phyloP scores from a whole-genome alignment of 2,888 invertebrate species.

The Atherix ibis region DNA sequence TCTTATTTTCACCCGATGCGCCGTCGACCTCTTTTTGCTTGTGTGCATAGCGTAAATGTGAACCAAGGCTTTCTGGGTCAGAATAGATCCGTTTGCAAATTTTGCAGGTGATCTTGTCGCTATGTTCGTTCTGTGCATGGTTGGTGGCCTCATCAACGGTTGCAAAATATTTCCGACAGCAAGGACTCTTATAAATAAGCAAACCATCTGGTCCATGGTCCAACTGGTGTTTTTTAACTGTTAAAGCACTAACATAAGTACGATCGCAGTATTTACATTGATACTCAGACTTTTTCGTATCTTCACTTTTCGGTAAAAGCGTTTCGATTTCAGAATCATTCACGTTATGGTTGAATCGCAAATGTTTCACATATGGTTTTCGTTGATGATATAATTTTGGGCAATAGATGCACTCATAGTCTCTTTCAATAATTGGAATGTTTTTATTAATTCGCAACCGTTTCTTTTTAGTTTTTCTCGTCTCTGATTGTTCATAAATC shows the following conservation, averaged over 20 bases:
- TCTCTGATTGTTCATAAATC: too few species aligned
- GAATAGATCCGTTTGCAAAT: constrained; percentile 33
- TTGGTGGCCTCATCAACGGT: constrained; percentile 28
- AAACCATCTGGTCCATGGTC: constrained; percentile 24
- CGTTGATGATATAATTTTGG: constrained; percentile 29
- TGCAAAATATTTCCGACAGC: constrained; percentile 29
- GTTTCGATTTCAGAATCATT: constrained; percentile 12
- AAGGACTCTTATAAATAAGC: constrained; percentile 31
- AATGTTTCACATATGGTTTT: constrained; percentile 27
- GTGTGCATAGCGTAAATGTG: constrained; percentile 26
- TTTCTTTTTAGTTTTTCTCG: too few species aligned
- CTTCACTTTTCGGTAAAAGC: background rate
- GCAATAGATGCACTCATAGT: constrained; percentile 25
- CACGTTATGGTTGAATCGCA: constrained; percentile 22
- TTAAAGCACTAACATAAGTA: constrained; percentile 23
- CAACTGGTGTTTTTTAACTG: constrained; percentile 23
- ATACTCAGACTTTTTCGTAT: constrained; percentile 17
- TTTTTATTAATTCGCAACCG: too few species aligned
- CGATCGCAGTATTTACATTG: constrained; percentile 27
- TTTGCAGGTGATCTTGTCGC: constrained; percentile 30
- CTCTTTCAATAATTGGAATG: too few species aligned
- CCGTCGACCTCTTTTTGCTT: background rate
- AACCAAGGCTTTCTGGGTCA: constrained; percentile 30
- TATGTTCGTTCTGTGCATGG: constrained; percentile 31
- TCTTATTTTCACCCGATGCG: too few species aligned